Evolutionary conservation across 2,113 vertebrate species (phyloP), one percentile per base, ranked within the genome.

Genomic region (Dascyllus trimaculatus): DNA sequence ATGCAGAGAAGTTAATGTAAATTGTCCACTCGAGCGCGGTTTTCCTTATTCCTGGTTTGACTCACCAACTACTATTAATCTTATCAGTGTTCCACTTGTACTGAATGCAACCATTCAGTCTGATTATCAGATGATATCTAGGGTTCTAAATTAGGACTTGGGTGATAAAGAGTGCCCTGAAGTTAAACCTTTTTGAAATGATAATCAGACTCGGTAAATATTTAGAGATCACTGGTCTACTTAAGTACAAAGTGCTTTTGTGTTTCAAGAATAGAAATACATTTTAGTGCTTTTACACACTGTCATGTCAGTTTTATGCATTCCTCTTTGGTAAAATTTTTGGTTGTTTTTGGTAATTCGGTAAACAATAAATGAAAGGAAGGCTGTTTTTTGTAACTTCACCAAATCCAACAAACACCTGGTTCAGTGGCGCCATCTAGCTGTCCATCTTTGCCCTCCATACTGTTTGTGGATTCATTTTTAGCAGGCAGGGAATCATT

Each of bases 21-120:
- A 84, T 67, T 57, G 51, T 38, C 3, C 17, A 45, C 25, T 32
- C 14, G 17, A 59, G 35, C 4, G 4, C 6, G n/a, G 1, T 68
- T 74, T 85, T 85, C 88, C 82, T 88, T 75, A 80, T 89, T 88
- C 85, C 86, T 81, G 71, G 43, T 85, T 81, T 77, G 80, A 88
- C 32, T 85, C 54, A 89, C 82, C 71, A 18, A 15, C 48, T 29
- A 29, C 38, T 5, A 22, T 70, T 32, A 22, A 64, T 59, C 64
- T 78, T 71, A 82, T 86, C 81, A 46, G 6, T 57, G 53, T 43
- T 71, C 52, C 75, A 71, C 49, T 5, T 56, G 45, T n/a, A 10
- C 40, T 78, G n/a, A 82, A 60, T 53, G 32, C 3, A 64, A 65
- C 38, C 48, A 35, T 68, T 60, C 65, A 52, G 19, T 38, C 48